Evolutionary conservation across 2,113 vertebrate genomes (phyloP).

Genomic region (Amazona vittata): DNA sequence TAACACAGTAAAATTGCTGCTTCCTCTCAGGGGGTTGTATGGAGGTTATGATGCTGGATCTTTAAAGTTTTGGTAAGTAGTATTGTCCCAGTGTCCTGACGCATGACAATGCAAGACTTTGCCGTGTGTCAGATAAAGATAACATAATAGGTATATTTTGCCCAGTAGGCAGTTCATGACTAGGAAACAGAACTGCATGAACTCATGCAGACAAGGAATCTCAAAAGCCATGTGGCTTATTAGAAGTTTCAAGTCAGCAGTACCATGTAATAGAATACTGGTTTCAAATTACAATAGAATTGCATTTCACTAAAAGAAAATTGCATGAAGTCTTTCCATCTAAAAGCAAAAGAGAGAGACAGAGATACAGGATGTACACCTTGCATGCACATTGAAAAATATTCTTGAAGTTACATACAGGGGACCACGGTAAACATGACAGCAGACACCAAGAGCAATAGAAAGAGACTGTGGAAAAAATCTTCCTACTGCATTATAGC

Average conservation of each 20-base stretch:
- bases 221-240: slow-evolving; percentile 28
- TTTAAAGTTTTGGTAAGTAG: neutral
- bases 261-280: slow-evolving; percentile 56
- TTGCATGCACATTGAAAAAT: neutral
- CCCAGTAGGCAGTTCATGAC: neutral
- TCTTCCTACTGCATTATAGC: neutral
- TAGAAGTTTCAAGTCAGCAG: slow-evolving; percentile 46
- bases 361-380: neutral
- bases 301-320: neutral
- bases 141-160: neutral
- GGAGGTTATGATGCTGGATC: slow-evolving; percentile 33
- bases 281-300: slow-evolving; percentile 19
- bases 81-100: neutral
- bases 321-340: neutral
- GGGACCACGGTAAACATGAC: neutral
- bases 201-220: neutral
- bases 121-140: neutral
- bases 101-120: neutral
- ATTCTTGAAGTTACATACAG: neutral
- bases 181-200: slow-evolving; percentile 1
- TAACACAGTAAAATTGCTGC: slow-evolving; percentile 4
- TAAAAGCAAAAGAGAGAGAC: neutral
- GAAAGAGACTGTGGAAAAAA: neutral
- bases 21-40: slow-evolving; percentile 7
- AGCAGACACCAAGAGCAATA: neutral